phyloP scores from a whole-genome alignment of 2,797 vertebrate species.

The Rhinoraja longicauda region DNA sequence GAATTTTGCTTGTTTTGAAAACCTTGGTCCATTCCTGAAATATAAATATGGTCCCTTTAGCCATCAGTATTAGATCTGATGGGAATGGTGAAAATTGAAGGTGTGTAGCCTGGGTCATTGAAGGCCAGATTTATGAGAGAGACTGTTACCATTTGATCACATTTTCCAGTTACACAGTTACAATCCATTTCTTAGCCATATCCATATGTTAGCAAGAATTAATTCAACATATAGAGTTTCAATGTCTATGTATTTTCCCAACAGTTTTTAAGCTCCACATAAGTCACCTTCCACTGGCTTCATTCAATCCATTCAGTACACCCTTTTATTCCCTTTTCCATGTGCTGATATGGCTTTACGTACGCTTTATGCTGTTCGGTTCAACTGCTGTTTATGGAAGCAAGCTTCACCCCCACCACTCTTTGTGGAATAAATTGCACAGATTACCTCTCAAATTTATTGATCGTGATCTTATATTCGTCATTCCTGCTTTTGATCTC shows the following conservation, averaged over 20 bases:
- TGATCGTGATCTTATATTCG: background rate
- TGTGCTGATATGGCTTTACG: background rate
- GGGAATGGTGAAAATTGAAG: background rate
- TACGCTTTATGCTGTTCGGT: background rate
- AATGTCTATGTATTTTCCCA: background rate
- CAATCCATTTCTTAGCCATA: background rate
- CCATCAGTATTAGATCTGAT: too few relatives aligned
- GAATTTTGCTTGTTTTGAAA: background rate
- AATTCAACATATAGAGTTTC: background rate
- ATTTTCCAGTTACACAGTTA: background rate
- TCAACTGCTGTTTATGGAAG: background rate
- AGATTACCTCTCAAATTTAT: background rate
- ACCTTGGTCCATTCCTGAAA: background rate
- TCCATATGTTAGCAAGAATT: background rate
- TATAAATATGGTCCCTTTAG: background rate
- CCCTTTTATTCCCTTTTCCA: background rate
- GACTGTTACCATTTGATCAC: background rate
- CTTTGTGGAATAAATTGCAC: background rate
- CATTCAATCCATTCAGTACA: background rate
- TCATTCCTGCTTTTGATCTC: background rate
- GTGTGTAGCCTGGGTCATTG: background rate
- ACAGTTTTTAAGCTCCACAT: background rate
- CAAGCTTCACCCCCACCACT: background rate
- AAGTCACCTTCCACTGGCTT: background rate
- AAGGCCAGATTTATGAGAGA: background rate